Evolutionary conservation across 2,113 vertebrate genomes (phyloP).

Genomic region (Sialia sialis): DNA sequence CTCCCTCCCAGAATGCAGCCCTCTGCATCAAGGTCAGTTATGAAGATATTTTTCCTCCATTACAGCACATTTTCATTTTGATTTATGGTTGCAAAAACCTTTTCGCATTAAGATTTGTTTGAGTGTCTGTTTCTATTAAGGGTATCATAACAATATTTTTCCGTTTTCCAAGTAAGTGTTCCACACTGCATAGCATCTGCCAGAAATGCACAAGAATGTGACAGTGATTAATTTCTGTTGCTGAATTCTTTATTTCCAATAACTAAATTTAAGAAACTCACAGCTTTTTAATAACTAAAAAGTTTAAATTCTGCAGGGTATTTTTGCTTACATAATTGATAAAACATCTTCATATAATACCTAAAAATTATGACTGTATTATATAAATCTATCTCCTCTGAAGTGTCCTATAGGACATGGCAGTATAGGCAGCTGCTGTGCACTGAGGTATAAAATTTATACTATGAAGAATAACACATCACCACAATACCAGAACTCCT

Average conservation of each 20-base stretch:
- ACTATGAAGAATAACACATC: neutral
- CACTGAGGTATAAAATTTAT: slow-evolving; percentile 29
- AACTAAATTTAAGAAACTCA: slow-evolving; percentile 72
- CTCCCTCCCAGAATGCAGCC: neutral
- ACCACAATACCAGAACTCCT: neutral
- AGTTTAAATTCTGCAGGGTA: slow-evolving; percentile 58
- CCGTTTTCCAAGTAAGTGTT: slow-evolving; percentile 72
- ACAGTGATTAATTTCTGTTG: slow-evolving; percentile 75
- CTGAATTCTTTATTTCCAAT: slow-evolving; percentile 71
- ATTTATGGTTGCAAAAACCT: slow-evolving; percentile 73
- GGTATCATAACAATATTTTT: slow-evolving; percentile 65
- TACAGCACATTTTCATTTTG: slow-evolving; percentile 63
- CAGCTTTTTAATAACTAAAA: slow-evolving; percentile 71
- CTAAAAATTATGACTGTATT: slow-evolving; percentile 60
- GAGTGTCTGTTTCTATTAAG: slow-evolving; percentile 79
- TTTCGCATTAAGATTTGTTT: slow-evolving; percentile 80
- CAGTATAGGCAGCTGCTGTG: neutral
- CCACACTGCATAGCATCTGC: slow-evolving; percentile 24
- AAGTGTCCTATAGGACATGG: neutral
- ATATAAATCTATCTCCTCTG: slow-evolving; percentile 53
- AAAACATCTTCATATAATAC: slow-evolving; percentile 71
- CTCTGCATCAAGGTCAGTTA: slow-evolving; percentile 17
- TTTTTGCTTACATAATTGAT: slow-evolving; percentile 72
- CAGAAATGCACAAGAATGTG: slow-evolving; percentile 31
- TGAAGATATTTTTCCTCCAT: slow-evolving; percentile 59